Evolutionary conservation across 2,888 invertebrate species (phyloP), one percentile per base, ranked within the genome.

Genomic region (Hirudinaria manillensis): DNA sequence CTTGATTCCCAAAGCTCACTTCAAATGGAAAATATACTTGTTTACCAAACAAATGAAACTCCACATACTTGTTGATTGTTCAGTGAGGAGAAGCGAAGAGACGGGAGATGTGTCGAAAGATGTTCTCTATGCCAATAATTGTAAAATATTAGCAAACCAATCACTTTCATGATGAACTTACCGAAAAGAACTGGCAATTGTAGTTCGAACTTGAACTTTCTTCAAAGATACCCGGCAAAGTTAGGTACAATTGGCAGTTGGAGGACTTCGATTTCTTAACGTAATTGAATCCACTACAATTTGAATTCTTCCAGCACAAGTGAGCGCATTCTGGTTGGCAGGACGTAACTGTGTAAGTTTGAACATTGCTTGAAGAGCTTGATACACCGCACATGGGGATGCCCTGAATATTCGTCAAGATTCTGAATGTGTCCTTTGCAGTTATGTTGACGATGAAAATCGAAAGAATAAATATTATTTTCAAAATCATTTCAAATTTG

Each of bases 271-370:
- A 29, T 29, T 61, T 24, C 61, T 61, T 61, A 29, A 10, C 24
- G 13, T 61, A 61, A n/a, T 61, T 61, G 61, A 61, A 61, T 61
- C 61, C 61, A 27, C 10, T 27, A n/a, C 61, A 61, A 27, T 24
- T 16, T 16, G 61, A 10, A 27, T 61, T 2, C 24, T 27, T 61
- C 61, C 29, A 27, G n/a, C 61, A 61, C 61, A 61, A 27, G 61
- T 61, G 29, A 61, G 61, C 61, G n/a, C 61, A 61, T 29, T 61
- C 24, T 61, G 61, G 61, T 61, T 61, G 61, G n/a, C 61, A 61
- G 10, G 24, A 61, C 13, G 61, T 29, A 61, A 61, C 61, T 27
- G 24, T 61, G 61, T 61, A 61, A 61, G 24, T 16, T 61, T 24
- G 24, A 24, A 61, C n/a, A 10, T 4, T 24, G 29, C 21, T 61